These are phyloP conservation scores for Cochlearius cochlearius DNA, from an alignment of 2,113 vertebrate genomes.

Conservation along the genomic window DNA sequence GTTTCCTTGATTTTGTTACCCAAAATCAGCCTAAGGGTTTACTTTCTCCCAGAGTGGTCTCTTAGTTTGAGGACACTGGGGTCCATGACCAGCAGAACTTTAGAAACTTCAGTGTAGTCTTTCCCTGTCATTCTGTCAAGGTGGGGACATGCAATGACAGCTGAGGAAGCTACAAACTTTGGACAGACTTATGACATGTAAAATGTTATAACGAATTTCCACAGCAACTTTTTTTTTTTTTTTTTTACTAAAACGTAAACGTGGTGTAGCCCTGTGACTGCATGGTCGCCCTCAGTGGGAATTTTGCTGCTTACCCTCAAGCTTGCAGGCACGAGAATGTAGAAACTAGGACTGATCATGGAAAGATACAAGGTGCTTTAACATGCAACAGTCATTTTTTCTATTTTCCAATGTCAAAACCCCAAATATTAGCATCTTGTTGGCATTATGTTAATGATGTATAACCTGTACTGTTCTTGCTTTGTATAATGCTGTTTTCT, in stretches of 20 bases:
- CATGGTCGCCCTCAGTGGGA: neutral
- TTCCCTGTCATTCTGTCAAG: neutral
- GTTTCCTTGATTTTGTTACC: neutral
- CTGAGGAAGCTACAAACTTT: neutral
- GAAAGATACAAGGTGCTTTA: neutral
- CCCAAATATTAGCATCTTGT: neutral
- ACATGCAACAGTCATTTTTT: neutral
- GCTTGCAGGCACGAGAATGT: neutral
- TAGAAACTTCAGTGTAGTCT: neutral
- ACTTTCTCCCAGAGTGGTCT: neutral
- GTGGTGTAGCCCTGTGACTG: neutral
- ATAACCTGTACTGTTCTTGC: neutral
- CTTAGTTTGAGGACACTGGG: neutral
- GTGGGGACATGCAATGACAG: neutral
- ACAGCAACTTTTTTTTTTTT: rapidly evolving
- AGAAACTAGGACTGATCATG: neutral
- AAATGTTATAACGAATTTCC: neutral
- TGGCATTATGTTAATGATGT: neutral
- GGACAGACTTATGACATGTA: neutral
- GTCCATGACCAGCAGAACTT: neutral
- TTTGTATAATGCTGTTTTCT: neutral
- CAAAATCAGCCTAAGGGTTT: neutral
- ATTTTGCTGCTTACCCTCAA: neutral
- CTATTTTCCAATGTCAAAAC: neutral
- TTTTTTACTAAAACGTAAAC: neutral